phyloP scores from a whole-genome alignment of 2,888 invertebrate genomes.

The Leucoma salicis region DNA sequence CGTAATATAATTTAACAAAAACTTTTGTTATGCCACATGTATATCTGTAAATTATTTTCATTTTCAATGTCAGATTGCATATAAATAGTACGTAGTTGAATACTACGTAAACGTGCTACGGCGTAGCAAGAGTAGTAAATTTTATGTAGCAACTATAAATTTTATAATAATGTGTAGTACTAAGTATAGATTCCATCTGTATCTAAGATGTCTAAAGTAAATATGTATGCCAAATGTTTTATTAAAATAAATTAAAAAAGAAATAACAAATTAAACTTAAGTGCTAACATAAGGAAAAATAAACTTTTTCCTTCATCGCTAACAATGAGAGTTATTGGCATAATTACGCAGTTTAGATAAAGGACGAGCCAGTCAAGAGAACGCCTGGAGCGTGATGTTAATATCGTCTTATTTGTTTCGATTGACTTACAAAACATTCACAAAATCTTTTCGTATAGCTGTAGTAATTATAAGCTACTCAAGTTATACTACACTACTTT shows the following conservation, averaged over 20 bases:
- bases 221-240: no score
- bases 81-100: no score
- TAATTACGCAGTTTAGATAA: slow-evolving; percentile 24
- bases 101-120: no score
- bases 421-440: slow-evolving; percentile 15
- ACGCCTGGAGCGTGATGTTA: slow-evolving; percentile 14
- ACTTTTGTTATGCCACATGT: no score
- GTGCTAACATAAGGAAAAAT: slow-evolving; percentile 4
- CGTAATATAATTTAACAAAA: no score
- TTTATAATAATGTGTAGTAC: no score
- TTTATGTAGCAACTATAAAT: no score
- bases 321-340: slow-evolving; percentile 16
- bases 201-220: no score
- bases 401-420: slow-evolving; percentile 18
- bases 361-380: slow-evolving; percentile 15
- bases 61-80: no score
- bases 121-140: no score
- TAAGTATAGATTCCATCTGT: no score
- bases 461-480: neutral
- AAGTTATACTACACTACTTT: slow-evolving; percentile 16
- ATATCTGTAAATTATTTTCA: no score
- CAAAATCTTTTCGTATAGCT: neutral
- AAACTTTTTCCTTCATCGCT: slow-evolving; percentile 9
- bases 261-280: neutral
- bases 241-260: neutral